Percentiles rank a stretch among this genome's conserved stretches.
Evolutionary conservation across 2,797 vertebrate genomes (phyloP).

Genomic region (Peromyscus eremicus): DNA sequence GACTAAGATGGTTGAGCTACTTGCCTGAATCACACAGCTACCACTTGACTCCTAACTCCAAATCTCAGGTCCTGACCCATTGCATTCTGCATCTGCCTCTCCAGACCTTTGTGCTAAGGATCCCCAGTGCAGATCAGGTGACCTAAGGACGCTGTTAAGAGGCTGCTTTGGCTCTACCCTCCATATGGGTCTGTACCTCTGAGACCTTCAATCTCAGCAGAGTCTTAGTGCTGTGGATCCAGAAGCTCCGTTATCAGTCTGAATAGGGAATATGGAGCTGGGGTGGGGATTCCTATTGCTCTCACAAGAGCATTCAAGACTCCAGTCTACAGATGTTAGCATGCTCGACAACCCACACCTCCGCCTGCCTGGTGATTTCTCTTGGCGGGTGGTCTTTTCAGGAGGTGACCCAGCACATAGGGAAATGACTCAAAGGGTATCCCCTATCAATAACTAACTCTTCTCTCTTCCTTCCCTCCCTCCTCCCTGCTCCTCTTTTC

Average conservation of each 20-base stretch:
- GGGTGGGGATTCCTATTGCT: neutral
- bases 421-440: neutral
- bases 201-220: neutral
- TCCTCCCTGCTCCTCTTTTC: neutral
- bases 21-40: conserved; percentile 6
- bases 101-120: neutral
- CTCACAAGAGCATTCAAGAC: neutral
- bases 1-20: conserved; percentile 4
- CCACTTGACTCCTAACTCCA: neutral
- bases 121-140: neutral
- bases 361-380: neutral
- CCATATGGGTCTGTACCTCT: neutral
- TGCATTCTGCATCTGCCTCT: neutral
- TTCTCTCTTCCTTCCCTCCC: too few relatives aligned
- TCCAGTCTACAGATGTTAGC: neutral
- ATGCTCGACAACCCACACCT: neutral
- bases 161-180: neutral
- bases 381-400: neutral
- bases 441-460: neutral
- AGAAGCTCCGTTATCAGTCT: neutral
- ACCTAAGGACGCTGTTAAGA: neutral
- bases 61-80: neutral
- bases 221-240: neutral
- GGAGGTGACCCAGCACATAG: neutral
- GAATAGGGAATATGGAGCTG: neutral